phyloP scores from a whole-genome alignment of 2,888 invertebrate species.

The Aphodius granarius region DNA sequence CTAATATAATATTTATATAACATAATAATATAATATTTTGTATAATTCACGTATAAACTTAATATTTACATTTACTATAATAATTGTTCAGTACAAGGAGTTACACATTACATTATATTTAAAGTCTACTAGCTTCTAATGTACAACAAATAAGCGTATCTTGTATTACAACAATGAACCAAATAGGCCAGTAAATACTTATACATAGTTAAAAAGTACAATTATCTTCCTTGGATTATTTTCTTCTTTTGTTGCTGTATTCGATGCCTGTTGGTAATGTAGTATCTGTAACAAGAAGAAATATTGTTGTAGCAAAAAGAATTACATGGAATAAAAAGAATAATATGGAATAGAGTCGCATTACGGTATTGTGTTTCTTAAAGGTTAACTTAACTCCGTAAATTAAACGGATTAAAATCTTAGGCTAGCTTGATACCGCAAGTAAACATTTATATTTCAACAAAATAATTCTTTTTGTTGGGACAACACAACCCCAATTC shows the following conservation, averaged over 20 bases:
- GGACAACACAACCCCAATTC: background rate
- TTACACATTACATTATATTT: background rate
- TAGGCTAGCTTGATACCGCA: background rate
- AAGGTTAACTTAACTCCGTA: no score
- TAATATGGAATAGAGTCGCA: no score
- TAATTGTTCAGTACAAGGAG: slow-evolving; percentile 10
- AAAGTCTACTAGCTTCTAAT: slow-evolving; percentile 2
- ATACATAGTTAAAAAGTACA: background rate
- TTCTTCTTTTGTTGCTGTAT: background rate
- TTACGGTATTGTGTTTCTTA: no score
- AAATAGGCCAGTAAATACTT: slow-evolving; percentile 19
- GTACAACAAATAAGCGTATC: slow-evolving; percentile 22
- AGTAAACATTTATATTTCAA: background rate
- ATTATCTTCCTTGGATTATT: background rate
- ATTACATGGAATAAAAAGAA: background rate
- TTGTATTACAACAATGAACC: slow-evolving; percentile 8
- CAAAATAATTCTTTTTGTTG: background rate
- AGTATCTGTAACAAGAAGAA: background rate
- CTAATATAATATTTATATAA: background rate
- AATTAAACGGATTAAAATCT: no score
- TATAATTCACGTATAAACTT: background rate
- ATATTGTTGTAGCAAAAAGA: background rate
- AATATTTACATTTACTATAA: slow-evolving; percentile 11
- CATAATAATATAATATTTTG: background rate
- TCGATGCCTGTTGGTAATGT: background rate